phyloP scores from a whole-genome alignment of 2,113 vertebrate species.

The Oryzias celebensis region DNA sequence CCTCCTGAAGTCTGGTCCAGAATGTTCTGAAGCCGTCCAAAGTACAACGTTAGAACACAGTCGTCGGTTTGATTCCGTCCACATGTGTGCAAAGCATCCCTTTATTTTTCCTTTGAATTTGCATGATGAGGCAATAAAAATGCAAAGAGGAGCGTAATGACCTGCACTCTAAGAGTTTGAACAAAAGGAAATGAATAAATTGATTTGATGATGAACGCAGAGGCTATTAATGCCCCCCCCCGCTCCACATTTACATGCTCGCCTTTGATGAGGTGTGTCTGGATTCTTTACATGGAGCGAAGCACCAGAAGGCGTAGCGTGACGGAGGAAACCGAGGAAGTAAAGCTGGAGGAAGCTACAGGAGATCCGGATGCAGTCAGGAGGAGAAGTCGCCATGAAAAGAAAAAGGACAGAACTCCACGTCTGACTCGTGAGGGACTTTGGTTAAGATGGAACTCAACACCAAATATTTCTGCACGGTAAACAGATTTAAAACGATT shows the following conservation, averaged over 20 bases:
- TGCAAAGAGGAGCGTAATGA: conserved; percentile 25
- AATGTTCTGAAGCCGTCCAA: conserved; percentile 36
- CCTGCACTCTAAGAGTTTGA: conserved; percentile 24
- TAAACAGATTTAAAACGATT: too few relatives aligned
- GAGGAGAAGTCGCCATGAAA: too few relatives aligned
- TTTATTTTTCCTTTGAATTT: conserved; percentile 31
- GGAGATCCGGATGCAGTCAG: not conserved
- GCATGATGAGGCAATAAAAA: conserved; percentile 39
- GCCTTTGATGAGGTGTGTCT: conserved; percentile 24
- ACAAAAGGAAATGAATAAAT: conserved; percentile 15
- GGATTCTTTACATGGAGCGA: conserved; percentile 15
- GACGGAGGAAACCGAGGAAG: not conserved
- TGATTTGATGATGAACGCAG: conserved; percentile 17
- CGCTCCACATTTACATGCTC: not conserved
- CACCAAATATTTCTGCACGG: too few relatives aligned
- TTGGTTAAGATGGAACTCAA: too few relatives aligned
- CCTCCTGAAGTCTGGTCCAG: not conserved
- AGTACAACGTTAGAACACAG: conserved; percentile 9
- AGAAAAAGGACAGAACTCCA: not conserved
- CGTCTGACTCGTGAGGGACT: too few relatives aligned
- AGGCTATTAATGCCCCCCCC: conserved; percentile 28
- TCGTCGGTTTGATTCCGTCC: conserved; percentile 17
- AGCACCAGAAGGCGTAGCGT: conserved; percentile 6
- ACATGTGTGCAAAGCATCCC: conserved; percentile 4
- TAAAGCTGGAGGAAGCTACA: too few relatives aligned